Base-by-base conservation (phyloP, 2,888 invertebrate genomes). In the Gari tellinella region DNA sequence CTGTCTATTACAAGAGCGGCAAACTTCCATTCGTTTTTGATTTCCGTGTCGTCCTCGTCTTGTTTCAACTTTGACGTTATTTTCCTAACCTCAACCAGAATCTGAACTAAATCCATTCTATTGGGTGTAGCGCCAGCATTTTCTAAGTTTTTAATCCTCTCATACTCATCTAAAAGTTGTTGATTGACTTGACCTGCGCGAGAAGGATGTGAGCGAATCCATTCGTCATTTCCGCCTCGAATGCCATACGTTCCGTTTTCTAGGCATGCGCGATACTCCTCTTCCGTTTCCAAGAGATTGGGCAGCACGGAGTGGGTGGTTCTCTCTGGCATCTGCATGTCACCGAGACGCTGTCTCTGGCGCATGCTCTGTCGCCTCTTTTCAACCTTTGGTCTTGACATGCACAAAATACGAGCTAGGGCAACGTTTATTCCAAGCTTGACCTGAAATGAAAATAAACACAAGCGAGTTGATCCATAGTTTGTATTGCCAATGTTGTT, bases 1-100 rank as follows among this genome's bases (percentile, higher is more conserved):
- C 97, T 95, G 94, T 99, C 98, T 92, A 99, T 97, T 92, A 98
- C 98, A 97, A 98, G 97, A 83, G 98, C 98, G 67, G 98, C 98
- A 92, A 98, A 99, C 92, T 97, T 98, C 98, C 98, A 98, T 92
- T 99, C 98, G 93, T 96, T 97, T 88, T 97, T 97, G 84, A 97
- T 94, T 93, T 97, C 97, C 93, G 96, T 95, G 91, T 96, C 96
- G 93, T 97, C 96, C 93, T 99, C 98, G 92, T 97, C 97, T 93
- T 96, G 96, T 93, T 97, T 95, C 94, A 98, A 95, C 94, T 97
- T 95, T 94, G 96, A 95, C 90, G 97, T 97, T 93, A 97, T 97
- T 94, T 96, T 96, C 92, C 96, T 95, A 86, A 99, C 94, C 94
- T 99, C 98, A 93, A 97, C 97, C 90, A 98, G 95, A 93, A 99